A percentile compares a stretch with the other conserved stretches of the same genome.
Conservation (phyloP, 2,888 invertebrate species). For the Troglohyphantes excavatus region DNA sequence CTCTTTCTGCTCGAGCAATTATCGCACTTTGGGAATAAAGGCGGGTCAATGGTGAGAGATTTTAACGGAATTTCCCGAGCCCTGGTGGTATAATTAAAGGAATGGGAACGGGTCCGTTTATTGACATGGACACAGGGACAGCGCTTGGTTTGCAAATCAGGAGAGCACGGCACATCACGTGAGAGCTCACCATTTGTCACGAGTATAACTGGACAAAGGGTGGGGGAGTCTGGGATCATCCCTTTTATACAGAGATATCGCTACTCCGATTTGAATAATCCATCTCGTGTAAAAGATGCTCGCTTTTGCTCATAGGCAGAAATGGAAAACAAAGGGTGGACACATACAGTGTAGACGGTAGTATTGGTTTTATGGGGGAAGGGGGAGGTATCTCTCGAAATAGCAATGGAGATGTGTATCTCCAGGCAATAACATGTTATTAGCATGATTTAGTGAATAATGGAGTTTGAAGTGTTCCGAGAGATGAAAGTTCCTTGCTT, state of each 20-base stretch:
- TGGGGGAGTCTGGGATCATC: constrained; percentile 20
- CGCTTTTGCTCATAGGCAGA: not conserved
- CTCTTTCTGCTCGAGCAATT: constrained; percentile 12
- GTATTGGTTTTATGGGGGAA: constrained; percentile 11
- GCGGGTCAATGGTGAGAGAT: constrained; percentile 25
- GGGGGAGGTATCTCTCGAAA: not conserved
- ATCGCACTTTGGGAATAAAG: constrained; percentile 41
- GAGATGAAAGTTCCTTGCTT: not conserved
- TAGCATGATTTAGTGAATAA: not conserved
- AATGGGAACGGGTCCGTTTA: constrained; percentile 5
- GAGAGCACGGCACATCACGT: constrained; percentile 52
- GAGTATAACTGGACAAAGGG: constrained; percentile 32
- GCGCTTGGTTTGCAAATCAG: constrained; percentile 41
- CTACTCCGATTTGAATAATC: constrained; percentile 37
- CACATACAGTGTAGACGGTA: not conserved
- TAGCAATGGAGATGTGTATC: not conserved
- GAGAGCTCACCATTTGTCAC: constrained; percentile 53
- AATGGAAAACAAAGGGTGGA: not conserved
- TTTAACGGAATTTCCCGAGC: constrained; percentile 51
- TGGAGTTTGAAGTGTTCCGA: not conserved
- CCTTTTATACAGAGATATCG: constrained; percentile 50
- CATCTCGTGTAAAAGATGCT: constrained; percentile 33
- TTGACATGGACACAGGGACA: constrained; percentile 22
- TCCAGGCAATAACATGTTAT: not conserved
- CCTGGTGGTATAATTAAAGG: constrained; percentile 44